A percentile compares a stretch with the other conserved stretches of the same genome.
Conservation (phyloP, 2,888 invertebrate species). For the Plemyria rubiginata region DNA sequence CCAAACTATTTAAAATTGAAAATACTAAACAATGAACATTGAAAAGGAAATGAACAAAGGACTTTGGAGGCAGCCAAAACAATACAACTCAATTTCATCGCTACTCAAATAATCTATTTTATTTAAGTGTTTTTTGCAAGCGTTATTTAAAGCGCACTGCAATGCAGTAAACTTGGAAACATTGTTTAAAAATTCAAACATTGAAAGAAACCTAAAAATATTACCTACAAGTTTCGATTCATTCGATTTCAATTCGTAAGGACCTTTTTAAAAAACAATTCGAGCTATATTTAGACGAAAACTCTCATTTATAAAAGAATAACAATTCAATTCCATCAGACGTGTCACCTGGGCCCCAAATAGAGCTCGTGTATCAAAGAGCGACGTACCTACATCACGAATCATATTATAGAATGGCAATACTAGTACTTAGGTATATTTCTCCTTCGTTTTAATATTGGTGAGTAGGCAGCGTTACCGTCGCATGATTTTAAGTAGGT, state of each 20-base stretch:
- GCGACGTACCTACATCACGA: constrained; percentile 66
- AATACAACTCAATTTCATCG: constrained; percentile 34
- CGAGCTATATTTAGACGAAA: constrained; percentile 41
- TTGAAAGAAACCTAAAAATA: background rate
- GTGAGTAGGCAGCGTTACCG: background rate
- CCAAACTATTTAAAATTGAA: constrained; percentile 13
- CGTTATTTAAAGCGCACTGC: constrained; percentile 15
- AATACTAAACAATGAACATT: constrained; percentile 27
- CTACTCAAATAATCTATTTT: constrained; percentile 41
- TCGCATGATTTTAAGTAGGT: background rate
- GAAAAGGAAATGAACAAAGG: constrained; percentile 27
- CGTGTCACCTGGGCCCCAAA: constrained; percentile 63
- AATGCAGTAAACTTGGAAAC: constrained; percentile 17
- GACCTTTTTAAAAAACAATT: background rate
- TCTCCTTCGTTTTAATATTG: constrained; percentile 44
- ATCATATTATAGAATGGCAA: constrained; percentile 70
- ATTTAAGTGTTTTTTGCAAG: constrained; percentile 33
- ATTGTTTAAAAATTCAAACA: constrained; percentile 11
- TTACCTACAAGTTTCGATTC: background rate
- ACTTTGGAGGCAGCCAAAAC: constrained; percentile 32
- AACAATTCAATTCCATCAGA: constrained; percentile 57
- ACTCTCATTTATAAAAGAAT: constrained; percentile 44
- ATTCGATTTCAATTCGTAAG: background rate
- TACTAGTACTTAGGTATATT: constrained; percentile 66
- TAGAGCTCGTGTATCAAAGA: constrained; percentile 67